Percentiles rank a stretch among this genome's conserved stretches.
Conservation (phyloP, 1,140 invertebrate species). For the Diplogasteroides magnus region DNA sequence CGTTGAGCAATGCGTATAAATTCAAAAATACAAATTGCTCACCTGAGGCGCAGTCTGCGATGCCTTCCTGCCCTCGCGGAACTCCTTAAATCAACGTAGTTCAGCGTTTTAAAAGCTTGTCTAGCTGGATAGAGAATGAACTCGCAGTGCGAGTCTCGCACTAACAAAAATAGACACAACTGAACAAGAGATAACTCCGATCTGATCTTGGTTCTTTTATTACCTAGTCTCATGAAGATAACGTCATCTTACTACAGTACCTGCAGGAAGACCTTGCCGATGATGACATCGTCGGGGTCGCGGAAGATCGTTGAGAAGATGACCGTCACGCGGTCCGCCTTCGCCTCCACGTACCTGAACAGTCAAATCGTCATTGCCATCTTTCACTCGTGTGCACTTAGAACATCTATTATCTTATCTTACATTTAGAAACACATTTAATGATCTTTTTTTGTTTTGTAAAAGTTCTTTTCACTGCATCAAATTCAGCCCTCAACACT, state of each 20-base stretch:
- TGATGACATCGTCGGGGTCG: conserved; percentile 93
- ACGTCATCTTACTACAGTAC: conserved; percentile 34
- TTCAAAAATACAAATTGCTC: too few relatives aligned
- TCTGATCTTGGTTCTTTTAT: conserved; percentile 13
- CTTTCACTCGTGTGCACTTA: too few relatives aligned
- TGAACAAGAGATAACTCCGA: conserved; percentile 21
- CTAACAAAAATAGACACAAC: too few relatives aligned
- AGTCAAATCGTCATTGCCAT: conserved; percentile 29
- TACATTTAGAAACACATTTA: too few relatives aligned
- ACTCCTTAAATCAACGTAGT: conserved; percentile 65
- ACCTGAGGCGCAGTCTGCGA: conserved; percentile 79
- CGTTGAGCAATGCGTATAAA: too few relatives aligned
- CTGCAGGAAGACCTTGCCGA: conserved; percentile 96
- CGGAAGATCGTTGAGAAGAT: conserved; percentile 98
- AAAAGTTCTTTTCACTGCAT: too few relatives aligned
- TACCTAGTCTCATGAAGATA: neutral
- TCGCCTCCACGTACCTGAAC: conserved; percentile 91
- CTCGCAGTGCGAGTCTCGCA: too few relatives aligned
- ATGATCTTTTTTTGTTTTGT: too few relatives aligned
- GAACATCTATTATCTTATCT: too few relatives aligned
- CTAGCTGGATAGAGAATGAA: too few relatives aligned
- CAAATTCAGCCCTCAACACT: conserved; percentile 9
- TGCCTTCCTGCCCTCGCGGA: conserved; percentile 91
- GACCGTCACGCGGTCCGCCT: conserved; percentile 93
- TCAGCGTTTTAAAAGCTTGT: too few relatives aligned